phyloP scores from a whole-genome alignment of 2,888 invertebrate species.

The Chalcosyrphus nemorum region DNA sequence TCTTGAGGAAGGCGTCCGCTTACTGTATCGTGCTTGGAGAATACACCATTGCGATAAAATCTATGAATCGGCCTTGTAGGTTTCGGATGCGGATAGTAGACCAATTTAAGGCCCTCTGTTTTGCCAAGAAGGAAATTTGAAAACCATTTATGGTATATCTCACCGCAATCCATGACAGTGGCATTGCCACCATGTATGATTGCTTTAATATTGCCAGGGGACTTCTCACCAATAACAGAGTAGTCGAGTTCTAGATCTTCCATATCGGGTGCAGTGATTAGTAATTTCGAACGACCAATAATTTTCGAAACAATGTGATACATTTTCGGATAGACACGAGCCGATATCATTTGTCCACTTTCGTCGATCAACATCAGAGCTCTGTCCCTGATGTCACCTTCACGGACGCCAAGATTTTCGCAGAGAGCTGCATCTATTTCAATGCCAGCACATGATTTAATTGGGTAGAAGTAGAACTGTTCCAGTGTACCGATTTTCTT shows the following conservation, averaged over 20 bases:
- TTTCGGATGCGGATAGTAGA: conserved; percentile 84
- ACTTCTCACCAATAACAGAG: conserved; percentile 77
- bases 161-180: conserved; percentile 88
- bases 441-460: conserved; percentile 79
- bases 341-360: conserved; percentile 78
- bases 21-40: conserved; percentile 71
- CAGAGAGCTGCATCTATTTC: conserved; percentile 74
- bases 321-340: conserved; percentile 79
- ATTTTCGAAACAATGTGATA: conserved; percentile 75
- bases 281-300: conserved; percentile 82
- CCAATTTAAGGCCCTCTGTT: conserved; percentile 83
- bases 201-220: conserved; percentile 79
- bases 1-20: not conserved
- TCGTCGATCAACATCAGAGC: conserved; percentile 78
- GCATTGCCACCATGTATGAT: conserved; percentile 85
- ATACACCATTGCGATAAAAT: conserved; percentile 76
- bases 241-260: conserved; percentile 82
- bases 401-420: conserved; percentile 77
- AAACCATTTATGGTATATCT: conserved; percentile 88
- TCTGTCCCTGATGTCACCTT: conserved; percentile 77
- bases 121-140: conserved; percentile 83
- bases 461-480: conserved; percentile 77
- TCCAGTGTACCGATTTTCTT: conserved; percentile 77
- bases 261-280: conserved; percentile 84
- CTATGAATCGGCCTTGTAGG: conserved; percentile 76